Percentiles rank a stretch among this genome's conserved stretches.
These are phyloP conservation scores for Camponotus floridanus DNA, from an alignment of 1,140 invertebrate species.

Conservation along the genomic window DNA sequence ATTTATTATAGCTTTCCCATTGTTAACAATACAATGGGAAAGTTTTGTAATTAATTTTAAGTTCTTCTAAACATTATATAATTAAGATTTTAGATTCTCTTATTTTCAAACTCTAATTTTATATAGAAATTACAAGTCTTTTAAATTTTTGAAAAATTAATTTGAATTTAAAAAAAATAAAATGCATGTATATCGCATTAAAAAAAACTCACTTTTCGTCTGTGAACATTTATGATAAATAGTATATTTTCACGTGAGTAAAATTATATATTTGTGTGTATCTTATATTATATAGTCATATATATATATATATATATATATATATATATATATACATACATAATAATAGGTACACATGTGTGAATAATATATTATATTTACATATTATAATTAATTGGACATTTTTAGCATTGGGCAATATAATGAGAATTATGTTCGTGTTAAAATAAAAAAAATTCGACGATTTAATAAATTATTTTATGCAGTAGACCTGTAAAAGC, in stretches of 20 bases:
- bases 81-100: neutral
- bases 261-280: neutral
- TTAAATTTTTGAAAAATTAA: neutral
- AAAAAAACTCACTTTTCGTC: neutral
- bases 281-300: neutral
- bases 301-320: neutral
- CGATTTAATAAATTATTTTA: neutral
- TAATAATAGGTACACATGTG: neutral
- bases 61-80: neutral
- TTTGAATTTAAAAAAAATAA: neutral
- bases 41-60: neutral
- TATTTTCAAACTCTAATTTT: neutral
- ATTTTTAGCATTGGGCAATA: neutral
- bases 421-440: neutral
- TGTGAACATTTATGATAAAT: neutral
- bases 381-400: neutral
- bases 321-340: neutral
- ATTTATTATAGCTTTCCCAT: neutral
- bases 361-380: neutral
- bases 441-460: neutral
- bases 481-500: neutral
- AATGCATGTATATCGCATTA: neutral
- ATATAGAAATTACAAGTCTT: neutral
- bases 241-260: neutral
- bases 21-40: neutral